Conservation (phyloP, 2,888 invertebrate species). For the Mesochorus sp. region DNA sequence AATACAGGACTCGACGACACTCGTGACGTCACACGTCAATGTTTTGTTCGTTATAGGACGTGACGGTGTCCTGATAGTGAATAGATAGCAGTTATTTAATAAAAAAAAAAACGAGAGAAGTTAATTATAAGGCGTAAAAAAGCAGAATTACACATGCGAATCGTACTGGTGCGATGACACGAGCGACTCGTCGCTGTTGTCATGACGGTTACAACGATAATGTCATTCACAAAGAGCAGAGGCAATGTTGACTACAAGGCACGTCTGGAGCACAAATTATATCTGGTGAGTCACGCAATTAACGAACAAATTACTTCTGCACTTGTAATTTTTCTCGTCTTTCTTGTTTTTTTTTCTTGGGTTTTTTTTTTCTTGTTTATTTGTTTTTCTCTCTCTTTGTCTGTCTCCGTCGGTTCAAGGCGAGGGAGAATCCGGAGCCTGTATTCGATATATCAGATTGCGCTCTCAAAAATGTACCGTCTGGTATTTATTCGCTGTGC, state of each 20-base stretch:
- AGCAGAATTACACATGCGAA: slow-evolving; percentile 45
- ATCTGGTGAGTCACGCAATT: slow-evolving; percentile 82
- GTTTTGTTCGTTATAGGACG: no score
- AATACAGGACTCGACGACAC: no score
- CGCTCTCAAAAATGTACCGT: slow-evolving; percentile 88
- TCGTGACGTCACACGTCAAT: no score
- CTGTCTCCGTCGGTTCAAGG: no score
- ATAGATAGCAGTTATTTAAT: slow-evolving; percentile 9
- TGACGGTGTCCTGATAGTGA: no score
- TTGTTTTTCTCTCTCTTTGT: no score
- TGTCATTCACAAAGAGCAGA: slow-evolving; percentile 77
- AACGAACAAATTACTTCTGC: no score
- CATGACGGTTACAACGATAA: slow-evolving; percentile 74
- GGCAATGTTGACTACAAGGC: slow-evolving; percentile 84
- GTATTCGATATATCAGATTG: slow-evolving; percentile 92
- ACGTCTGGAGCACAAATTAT: slow-evolving; percentile 85
- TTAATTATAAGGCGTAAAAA: neutral
- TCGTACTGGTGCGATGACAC: slow-evolving; percentile 57
- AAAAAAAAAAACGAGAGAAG: neutral
- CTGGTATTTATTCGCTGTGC: slow-evolving; percentile 91
- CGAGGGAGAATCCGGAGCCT: slow-evolving; percentile 91
- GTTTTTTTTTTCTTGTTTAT: slow-evolving; percentile 63
- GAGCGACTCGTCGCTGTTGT: slow-evolving; percentile 67
- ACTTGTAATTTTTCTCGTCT: neutral
- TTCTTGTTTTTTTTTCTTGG: slow-evolving; percentile 39